Percentiles rank a stretch among this genome's conserved stretches.
Evolutionary conservation across 1,140 invertebrate species (phyloP).

Genomic region (Drosophila pruinosa): DNA sequence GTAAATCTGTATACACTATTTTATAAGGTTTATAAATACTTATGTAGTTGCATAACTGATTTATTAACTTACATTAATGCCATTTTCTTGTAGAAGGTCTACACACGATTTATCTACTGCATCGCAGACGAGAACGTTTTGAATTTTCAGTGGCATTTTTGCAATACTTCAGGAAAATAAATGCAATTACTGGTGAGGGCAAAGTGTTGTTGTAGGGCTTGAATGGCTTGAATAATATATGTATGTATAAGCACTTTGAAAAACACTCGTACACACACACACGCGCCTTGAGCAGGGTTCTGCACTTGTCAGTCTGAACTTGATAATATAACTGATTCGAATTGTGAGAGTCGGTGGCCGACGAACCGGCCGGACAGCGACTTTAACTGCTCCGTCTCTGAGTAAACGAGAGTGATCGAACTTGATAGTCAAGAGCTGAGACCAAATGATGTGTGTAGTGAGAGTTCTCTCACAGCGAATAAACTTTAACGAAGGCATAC

Average conservation of each 20-base stretch:
- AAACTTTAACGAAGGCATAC: not conserved
- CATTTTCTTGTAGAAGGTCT: conserved; percentile 89
- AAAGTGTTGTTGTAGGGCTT: not conserved
- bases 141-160: conserved; percentile 84
- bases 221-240: not conserved
- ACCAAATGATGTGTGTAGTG: not conserved
- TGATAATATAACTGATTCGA: conserved; percentile 56
- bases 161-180: not conserved
- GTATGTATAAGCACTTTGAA: not conserved
- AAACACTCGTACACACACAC: not conserved
- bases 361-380: conserved; percentile 44
- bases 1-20: conserved; percentile 6
- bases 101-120: conserved; percentile 94
- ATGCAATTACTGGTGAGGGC: not conserved
- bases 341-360: conserved; percentile 19
- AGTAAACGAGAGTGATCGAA: conserved; percentile 6
- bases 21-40: not conserved
- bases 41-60: not conserved
- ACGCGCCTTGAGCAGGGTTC: not conserved
- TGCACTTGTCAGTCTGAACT: conserved; percentile 32
- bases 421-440: not conserved
- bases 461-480: not conserved
- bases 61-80: conserved; percentile 87
- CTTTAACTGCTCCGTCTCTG: not conserved
- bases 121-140: conserved; percentile 94